Percentiles rank a stretch among this genome's conserved stretches.
These are phyloP conservation scores for Melanostoma mellinum DNA, from an alignment of 2,888 invertebrate species.

Conservation along the genomic window DNA sequence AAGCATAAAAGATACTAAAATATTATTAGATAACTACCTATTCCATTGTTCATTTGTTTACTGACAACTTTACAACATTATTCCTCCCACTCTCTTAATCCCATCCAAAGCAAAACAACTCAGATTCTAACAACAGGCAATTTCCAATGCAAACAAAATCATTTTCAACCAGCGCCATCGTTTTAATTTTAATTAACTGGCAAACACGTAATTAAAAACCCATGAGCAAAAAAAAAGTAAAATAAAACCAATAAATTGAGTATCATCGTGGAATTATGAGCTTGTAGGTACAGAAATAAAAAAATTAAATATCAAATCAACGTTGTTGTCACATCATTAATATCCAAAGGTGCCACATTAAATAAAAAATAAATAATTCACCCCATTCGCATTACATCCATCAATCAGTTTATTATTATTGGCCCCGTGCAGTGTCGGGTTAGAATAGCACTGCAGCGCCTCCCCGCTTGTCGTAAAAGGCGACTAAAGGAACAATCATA, in stretches of 20 bases:
- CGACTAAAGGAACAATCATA: no score
- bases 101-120: not conserved
- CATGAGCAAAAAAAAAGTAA: constrained; percentile 1
- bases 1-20: no score
- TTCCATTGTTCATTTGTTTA: no score
- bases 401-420: constrained; percentile 16
- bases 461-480: no score
- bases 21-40: no score
- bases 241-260: not conserved
- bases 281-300: not conserved
- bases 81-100: no score
- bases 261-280: no score
- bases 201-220: constrained; percentile 20
- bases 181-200: constrained; percentile 29
- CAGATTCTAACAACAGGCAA: not conserved
- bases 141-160: constrained; percentile 6
- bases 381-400: constrained; percentile 36
- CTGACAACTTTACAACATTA: no score
- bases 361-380: constrained; percentile 4
- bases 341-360: not conserved
- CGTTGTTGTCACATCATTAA: constrained; percentile 25
- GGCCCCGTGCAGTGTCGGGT: no score
- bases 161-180: not conserved
- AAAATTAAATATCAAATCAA: not conserved
- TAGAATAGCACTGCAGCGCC: no score